Percentiles rank a stretch among this genome's conserved stretches.
phyloP scores from a whole-genome alignment of 2,888 invertebrate species.

The Nomada flava region DNA sequence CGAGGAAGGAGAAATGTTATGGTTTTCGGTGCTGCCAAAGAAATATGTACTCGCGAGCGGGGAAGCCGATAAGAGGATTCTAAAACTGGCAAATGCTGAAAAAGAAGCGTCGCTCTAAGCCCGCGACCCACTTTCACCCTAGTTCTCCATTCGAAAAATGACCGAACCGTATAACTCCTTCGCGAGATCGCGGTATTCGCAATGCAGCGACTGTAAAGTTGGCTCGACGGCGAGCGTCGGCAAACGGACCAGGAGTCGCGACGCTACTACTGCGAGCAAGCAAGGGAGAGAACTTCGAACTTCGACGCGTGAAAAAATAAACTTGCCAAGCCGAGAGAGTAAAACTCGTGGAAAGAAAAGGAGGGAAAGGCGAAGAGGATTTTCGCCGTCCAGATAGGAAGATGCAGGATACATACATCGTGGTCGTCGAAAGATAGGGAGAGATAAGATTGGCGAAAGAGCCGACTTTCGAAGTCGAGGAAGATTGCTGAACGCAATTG shows the following conservation, averaged over 20 bases:
- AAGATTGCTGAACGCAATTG: conserved; percentile 41
- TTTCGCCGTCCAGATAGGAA: conserved; percentile 21
- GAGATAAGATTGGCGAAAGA: not conserved
- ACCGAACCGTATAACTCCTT: conserved; percentile 64
- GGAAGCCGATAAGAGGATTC: conserved; percentile 64
- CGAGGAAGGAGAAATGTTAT: conserved; percentile 8
- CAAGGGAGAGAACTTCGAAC: conserved; percentile 23
- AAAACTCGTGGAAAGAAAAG: conserved; percentile 65
- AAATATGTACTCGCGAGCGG: conserved; percentile 27
- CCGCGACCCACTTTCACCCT: conserved; percentile 61
- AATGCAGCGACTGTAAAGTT: conserved; percentile 77
- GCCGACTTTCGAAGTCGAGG: conserved; percentile 34
- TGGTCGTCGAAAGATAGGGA: not conserved
- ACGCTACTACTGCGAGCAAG: conserved; percentile 1
- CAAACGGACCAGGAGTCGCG: conserved; percentile 30
- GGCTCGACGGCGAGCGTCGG: conserved; percentile 38
- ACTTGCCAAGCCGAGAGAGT: conserved; percentile 78
- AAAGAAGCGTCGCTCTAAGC: conserved; percentile 38
- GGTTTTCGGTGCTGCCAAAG: conserved; percentile 19
- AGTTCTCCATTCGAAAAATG: conserved; percentile 69
- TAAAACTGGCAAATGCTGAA: conserved; percentile 13
- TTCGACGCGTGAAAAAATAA: conserved; percentile 74
- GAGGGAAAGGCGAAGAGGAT: not conserved
- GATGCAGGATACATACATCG: conserved; percentile 37
- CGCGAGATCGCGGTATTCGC: conserved; percentile 77